A percentile compares a stretch with the other conserved stretches of the same genome.
These are phyloP conservation scores for Drosophila virilis DNA, from an alignment of 1,140 invertebrate species.

Conservation along the genomic window DNA sequence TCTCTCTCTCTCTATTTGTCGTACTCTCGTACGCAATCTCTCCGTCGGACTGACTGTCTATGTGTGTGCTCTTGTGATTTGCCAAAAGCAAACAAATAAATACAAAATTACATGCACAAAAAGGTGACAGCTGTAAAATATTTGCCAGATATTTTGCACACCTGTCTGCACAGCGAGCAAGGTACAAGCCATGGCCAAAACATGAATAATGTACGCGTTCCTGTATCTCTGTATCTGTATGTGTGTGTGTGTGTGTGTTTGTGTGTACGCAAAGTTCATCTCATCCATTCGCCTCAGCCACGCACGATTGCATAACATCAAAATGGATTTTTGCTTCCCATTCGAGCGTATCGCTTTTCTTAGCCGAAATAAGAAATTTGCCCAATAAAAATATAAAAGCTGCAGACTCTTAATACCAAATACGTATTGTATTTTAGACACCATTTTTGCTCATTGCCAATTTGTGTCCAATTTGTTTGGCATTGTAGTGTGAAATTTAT, in stretches of 20 bases:
- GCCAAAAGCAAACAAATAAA: slow-evolving; percentile 36
- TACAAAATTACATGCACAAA: slow-evolving; percentile 44
- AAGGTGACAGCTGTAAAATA: slow-evolving; percentile 65
- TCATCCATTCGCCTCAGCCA: slow-evolving; percentile 34
- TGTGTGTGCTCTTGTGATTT: slow-evolving; percentile 17
- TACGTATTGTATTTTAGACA: slow-evolving; percentile 53
- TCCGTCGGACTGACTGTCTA: neutral
- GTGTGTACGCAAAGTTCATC: slow-evolving; percentile 6
- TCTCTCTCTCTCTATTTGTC: neutral
- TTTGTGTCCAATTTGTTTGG: slow-evolving; percentile 35
- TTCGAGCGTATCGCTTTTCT: slow-evolving; percentile 45
- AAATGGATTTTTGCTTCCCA: slow-evolving; percentile 57
- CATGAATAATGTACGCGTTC: slow-evolving; percentile 65
- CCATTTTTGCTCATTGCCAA: slow-evolving; percentile 28
- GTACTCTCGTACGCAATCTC: no score
- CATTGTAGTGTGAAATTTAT: slow-evolving; percentile 65
- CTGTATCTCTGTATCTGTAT: slow-evolving; percentile 10
- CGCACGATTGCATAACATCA: slow-evolving; percentile 74
- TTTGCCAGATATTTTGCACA: slow-evolving; percentile 77
- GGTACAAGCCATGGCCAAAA: slow-evolving; percentile 37
- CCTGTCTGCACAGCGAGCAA: slow-evolving; percentile 61
- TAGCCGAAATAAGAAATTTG: slow-evolving; percentile 26
- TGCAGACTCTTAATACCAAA: slow-evolving; percentile 43
- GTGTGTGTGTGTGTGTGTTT: neutral
- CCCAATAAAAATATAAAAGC: slow-evolving; percentile 7